Base-by-base conservation (phyloP, 2,888 invertebrate species). In the Stegana nigrithorax region DNA sequence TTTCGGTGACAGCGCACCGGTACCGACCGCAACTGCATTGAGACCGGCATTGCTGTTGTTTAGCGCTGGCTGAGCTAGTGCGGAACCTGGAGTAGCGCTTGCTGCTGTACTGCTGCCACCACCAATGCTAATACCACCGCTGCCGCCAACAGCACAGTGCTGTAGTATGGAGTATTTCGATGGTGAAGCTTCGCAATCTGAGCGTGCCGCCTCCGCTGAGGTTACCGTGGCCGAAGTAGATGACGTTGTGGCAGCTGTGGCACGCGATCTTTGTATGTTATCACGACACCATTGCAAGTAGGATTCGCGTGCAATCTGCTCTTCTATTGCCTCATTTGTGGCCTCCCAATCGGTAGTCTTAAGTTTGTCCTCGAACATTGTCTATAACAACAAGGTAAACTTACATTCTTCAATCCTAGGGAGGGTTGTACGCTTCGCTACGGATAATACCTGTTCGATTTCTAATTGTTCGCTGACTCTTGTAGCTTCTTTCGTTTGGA, bases 291-390 rank as follows among this genome's bases (percentile, higher is more conserved):
- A 94, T 81, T 94, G 93, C 53, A 94, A 88, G 84, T 94, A 94
- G 42, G 93, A 93, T 85, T 95, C 94, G 14, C 93, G 87, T 4
- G 94, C 94, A 8, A 94, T 92, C 86, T 94, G 94, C 81, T 95
- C 93, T 80, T 94, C 93, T 61, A 95, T 91, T n/a, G 93, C 93
- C 83, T 95, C 94, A 81, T 94, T 94, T 0, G 95, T 96, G 7
- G 95, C 92, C 84, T 96, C 95, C 93, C 94, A 95, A 84, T 96
- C 95, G 5, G 95, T 94, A 66, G 94, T 94, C 75, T 91, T 90
- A 51, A 95, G 85, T 83, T 96, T 96, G 83, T 96, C 95, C 84
- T 95, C 93, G 73, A 96, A 87, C 95, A 96, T 96, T 1, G 94
- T 91, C 91, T 93, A 68, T 1, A 78, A 68, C 14, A 42, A 25